Base-by-base conservation (phyloP, 2,113 vertebrate genomes). In the Malaclemys terrapin region DNA sequence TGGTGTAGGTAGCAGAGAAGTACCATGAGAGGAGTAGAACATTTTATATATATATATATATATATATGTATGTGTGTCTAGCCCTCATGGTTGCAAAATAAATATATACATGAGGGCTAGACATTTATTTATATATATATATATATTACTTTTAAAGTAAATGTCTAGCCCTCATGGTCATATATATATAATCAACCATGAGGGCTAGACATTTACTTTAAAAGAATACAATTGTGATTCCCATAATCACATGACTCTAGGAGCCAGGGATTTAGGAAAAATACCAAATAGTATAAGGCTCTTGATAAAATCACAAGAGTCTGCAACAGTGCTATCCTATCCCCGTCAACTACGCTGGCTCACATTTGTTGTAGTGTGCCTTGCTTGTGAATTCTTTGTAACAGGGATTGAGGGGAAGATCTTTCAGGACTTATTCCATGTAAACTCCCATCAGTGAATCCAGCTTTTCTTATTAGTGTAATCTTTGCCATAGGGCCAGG, bases 281-380 rank as follows among this genome's bases (percentile, higher is more conserved):
- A 25, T 27, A 0, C 27, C 29, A 49, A 57, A 2, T 75, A 2
- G 14, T 14, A 11, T 59, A 59, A 59, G 57, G 25, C 57, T 59
- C 20, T 3, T 42, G 22, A n/a, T 54, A 4, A 54, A 54, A 27
- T 13, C 50, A 25, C 3, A 54, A 24, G 35, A 2, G 35, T 22
- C 0, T 1, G 2, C 45, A 16, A 2, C 38, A 31, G 1, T 0
- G 1, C 27, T 25, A 29, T 2, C 80, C 3, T 1, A 20, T 47
- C 89, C 56, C 56, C 14, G 1, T 3, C 72, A 2, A 3, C 1
- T 72, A 20, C 2, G n/a, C 35, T 10, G 2, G 5, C 8, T 24
- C 57, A 4, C 1, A 24, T 53, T 8, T 0, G 1, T 2, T 80
- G 84, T 52, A 65, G 8, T 80, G 16, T 3, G 47, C 11, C 59